These are phyloP conservation scores for Pantala flavescens DNA, from an alignment of 1,140 invertebrate species.

Conservation along the genomic window DNA sequence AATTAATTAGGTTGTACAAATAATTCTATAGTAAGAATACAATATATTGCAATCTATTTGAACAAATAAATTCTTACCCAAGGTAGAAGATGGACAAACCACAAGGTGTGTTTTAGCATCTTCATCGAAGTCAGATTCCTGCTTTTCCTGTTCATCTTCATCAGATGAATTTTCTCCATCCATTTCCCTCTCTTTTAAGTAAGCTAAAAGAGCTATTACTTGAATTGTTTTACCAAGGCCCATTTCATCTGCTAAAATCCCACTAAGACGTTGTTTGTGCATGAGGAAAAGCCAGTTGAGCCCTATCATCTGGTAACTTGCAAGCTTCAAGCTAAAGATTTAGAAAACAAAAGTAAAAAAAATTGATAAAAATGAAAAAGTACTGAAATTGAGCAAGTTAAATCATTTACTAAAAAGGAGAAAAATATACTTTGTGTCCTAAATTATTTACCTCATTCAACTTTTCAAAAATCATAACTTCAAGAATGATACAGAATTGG, in stretches of 20 bases:
- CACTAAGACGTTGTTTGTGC: conserved; percentile 80
- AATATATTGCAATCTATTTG: too few relatives aligned
- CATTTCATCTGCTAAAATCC: conserved; percentile 89
- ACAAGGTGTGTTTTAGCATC: conserved; percentile 58
- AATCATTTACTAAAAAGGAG: not conserved
- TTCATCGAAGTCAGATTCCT: not conserved
- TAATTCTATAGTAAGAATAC: too few relatives aligned
- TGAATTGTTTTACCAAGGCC: conserved; percentile 88
- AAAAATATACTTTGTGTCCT: not conserved
- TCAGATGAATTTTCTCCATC: not conserved
- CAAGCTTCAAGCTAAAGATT: conserved; percentile 51
- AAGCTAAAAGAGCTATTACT: conserved; percentile 76
- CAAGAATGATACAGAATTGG: too few relatives aligned
- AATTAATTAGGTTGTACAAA: conserved; percentile 10
- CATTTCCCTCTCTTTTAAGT: conserved; percentile 61
- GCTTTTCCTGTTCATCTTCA: not conserved
- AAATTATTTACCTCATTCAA: too few relatives aligned
- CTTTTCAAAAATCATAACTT: too few relatives aligned
- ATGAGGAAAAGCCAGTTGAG: conserved; percentile 89
- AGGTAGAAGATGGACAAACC: conserved; percentile 83
- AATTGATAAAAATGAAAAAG: not conserved
- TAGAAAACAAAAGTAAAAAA: conserved; percentile 23
- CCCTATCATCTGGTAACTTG: conserved; percentile 85
- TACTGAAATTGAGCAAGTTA: not conserved
- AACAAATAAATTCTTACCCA: conserved; percentile 47